Base-by-base conservation (phyloP, 2,113 vertebrate genomes). In the Alaudala cheleensis region DNA sequence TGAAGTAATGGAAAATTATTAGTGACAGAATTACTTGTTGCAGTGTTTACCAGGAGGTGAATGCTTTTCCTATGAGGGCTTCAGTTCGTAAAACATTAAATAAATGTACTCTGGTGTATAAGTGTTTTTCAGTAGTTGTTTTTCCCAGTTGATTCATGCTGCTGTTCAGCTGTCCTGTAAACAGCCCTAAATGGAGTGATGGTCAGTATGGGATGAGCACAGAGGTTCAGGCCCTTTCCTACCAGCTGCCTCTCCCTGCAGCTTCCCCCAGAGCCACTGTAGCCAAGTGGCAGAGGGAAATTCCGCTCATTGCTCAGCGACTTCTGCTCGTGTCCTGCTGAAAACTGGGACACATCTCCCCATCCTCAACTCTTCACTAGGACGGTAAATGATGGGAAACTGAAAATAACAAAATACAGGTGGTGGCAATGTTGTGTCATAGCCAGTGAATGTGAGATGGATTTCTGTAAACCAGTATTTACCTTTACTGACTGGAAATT, bases 1-100 rank as follows among this genome's bases (percentile, higher is more conserved):
- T 81, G 56, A 95, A 77, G 65, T 74, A 61, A 78, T 91, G 70
- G 60, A 86, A 89, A 92, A 91, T 62, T 66, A 54, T 70, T 64
- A 81, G 69, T 62, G 77, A 86, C 87, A 74, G 29, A 91, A 84
- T 87, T 91, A 66, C 51, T 91, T 0, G 0, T 29, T 4, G 5
- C 42, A 71, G 51, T 64, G 51, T 81, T 95, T 62, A 94, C 53
- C 34, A 81, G 26, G 29, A 81, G 33, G 18, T 64, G 81, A 94
- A 81, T 44, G 56, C 70, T 70, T 81, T 69, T 66, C 71, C 51
- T 50, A 70, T 73, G n/a, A 61, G 33, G 31, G 16, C 69, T 84
- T 89, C 33, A 42, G 77, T 86, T 57, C 4, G 7, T 92, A 78
- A 95, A 95, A 81, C 60, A 44, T 77, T 64, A 91, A 78, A 71